Conservation (phyloP, 2,797 vertebrate species). For the Oophaga sylvatica region DNA sequence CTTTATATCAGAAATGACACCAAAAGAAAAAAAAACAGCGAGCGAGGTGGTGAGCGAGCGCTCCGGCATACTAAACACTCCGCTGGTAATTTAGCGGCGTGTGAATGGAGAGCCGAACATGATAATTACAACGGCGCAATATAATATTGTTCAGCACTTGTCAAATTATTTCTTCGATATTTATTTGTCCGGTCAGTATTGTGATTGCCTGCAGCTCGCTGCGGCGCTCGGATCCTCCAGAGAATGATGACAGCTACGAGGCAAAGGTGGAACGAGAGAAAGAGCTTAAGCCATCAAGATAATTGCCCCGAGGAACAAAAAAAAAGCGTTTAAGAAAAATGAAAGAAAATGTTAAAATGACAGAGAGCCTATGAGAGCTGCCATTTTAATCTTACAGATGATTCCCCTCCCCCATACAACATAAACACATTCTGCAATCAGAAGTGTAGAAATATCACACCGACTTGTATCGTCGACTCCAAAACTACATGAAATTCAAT, state of each 20-base stretch:
- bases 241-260: slow-evolving; percentile 4
- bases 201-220: neutral
- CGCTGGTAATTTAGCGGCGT: slow-evolving; percentile 9
- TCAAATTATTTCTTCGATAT: slow-evolving; percentile 36
- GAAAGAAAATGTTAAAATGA: slow-evolving; percentile 7
- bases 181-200: slow-evolving; percentile 12
- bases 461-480: neutral
- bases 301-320: neutral
- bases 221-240: neutral
- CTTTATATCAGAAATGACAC: slow-evolving; percentile 52
- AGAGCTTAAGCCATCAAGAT: slow-evolving; percentile 12
- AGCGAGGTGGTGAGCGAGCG: neutral
- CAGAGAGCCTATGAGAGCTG: neutral
- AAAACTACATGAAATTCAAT: neutral
- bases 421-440: neutral
- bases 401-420: neutral
- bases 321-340: slow-evolving; percentile 2
- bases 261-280: slow-evolving; percentile 6
- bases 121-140: slow-evolving; percentile 26
- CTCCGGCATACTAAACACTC: slow-evolving; percentile 28
- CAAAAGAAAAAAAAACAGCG: slow-evolving; percentile 26
- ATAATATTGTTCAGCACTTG: slow-evolving; percentile 20
- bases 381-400: neutral
- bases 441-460: neutral
- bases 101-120: neutral